Evolutionary conservation across 92 coral and sea anemone genomes (phyloP).

Genomic region (Actinernus sp.): DNA sequence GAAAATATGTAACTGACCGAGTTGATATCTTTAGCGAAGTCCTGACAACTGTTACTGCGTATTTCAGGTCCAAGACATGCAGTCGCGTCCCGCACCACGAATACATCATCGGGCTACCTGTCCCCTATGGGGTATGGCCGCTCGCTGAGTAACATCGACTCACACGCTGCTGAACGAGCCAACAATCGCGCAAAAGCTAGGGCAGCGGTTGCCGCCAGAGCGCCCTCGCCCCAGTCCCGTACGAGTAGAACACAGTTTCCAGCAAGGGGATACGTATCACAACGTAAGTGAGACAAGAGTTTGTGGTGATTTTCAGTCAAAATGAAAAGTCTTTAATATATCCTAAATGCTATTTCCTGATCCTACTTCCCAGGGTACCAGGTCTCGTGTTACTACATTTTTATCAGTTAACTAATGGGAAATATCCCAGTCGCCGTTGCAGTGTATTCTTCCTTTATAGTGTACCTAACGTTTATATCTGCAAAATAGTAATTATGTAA

Average conservation of each 20-base stretch:
- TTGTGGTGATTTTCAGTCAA: neutral
- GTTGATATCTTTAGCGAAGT: no score
- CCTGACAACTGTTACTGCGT: no score
- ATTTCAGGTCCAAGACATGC: constrained; percentile 77
- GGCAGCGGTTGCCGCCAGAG: constrained; percentile 59
- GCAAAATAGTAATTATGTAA: no score
- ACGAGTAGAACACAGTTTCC: constrained; percentile 78
- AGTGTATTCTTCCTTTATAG: no score
- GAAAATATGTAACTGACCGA: no score
- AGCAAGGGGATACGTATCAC: constrained; percentile 89
- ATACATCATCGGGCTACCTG: constrained; percentile 61
- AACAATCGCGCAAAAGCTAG: constrained; percentile 72
- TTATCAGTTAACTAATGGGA: no score
- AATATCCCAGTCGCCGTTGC: no score
- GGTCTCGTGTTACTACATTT: no score
- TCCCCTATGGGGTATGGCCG: constrained; percentile 93
- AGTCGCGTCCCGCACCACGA: constrained; percentile 62
- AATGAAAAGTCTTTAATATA: no score
- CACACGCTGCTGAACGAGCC: constrained; percentile 96
- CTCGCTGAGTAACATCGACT: constrained; percentile 92
- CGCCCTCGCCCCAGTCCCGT: constrained; percentile 64
- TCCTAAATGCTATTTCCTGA: neutral
- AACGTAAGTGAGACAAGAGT: constrained; percentile 90
- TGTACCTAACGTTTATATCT: no score
- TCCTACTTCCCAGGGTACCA: no score